Evolutionary conservation across 2,113 vertebrate genomes (phyloP).

Genomic region (Leptobrachium leishanense): DNA sequence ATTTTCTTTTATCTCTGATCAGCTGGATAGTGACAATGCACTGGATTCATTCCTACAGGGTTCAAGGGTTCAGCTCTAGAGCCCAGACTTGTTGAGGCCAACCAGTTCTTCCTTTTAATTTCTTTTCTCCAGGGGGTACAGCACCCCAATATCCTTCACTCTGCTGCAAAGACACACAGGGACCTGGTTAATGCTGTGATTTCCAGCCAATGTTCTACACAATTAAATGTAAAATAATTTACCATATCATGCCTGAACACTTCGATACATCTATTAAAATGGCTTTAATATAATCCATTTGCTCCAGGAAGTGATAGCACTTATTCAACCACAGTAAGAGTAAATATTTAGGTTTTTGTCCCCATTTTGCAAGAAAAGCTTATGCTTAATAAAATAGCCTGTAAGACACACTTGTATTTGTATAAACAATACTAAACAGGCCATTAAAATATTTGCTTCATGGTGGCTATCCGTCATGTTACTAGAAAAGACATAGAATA

Average conservation of each 20-base stretch:
- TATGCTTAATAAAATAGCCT: not conserved
- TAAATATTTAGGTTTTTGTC: conserved; percentile 16
- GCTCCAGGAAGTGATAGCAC: not conserved
- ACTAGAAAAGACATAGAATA: conserved; percentile 13
- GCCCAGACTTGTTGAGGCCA: conserved; percentile 99
- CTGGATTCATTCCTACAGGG: not conserved
- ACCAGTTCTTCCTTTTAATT: conserved; percentile 88
- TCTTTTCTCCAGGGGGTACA: conserved; percentile 79
- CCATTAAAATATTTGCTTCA: not conserved
- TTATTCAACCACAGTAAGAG: not conserved
- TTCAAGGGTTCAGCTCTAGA: conserved; percentile 91
- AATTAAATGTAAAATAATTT: no score
- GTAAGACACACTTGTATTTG: conserved; percentile 8
- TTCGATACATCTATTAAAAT: not conserved
- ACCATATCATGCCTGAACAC: no score
- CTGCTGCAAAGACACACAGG: conserved; percentile 58
- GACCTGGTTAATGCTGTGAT: not conserved
- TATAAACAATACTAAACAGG: conserved; percentile 17
- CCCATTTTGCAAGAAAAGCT: not conserved
- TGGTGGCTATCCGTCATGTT: conserved; percentile 1
- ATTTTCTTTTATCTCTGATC: conserved; percentile 26
- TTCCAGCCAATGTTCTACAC: no score
- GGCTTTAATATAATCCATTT: not conserved
- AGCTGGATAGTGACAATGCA: conserved; percentile 12
- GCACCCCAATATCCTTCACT: conserved; percentile 75